Base-by-base conservation (phyloP, 2,888 invertebrate species). In the Melanchra persicariae region DNA sequence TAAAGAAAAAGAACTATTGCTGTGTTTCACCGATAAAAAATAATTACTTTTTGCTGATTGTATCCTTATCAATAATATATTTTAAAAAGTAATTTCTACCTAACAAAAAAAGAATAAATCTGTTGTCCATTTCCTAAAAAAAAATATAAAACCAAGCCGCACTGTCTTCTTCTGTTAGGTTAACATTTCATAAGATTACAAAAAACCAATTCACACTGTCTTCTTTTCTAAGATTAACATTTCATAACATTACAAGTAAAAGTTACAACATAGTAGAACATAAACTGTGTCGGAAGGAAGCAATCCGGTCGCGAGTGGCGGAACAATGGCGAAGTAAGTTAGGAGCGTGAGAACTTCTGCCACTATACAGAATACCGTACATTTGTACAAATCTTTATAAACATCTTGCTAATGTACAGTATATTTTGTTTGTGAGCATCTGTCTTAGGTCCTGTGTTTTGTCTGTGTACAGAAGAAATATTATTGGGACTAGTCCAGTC, bases 301-400 rank as follows among this genome's bases (percentile, higher is more conserved):
- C 75, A 67, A 67, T 67, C 49, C 12, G n/a, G 43, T 37, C 12
- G 30, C 2, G 37, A 59, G 58, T 61, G 54, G 43, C 58, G 9
- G 30, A 30, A 59, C 54, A 74, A 55, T 55, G 45, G 40, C 30
- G 15, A 40, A 73, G 61, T 66, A 45, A 58, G 74, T 72, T 65
- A 30, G 55, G n/a, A 62, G 30, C 57, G 47, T 24, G 17, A 19
- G 24, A 73, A 66, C 66, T 64, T 78, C 45, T 49, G 40, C 26
- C 26, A 24, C n/a, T 61, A 19, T 40, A 43, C 10, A 1, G 2
- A 51, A 34, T 8, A 40, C 10, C n/a, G n/a, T n/a, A 12, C 30
- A 30, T 34, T 7, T 4, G 6, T 17, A 30, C 51, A 57, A 8
- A 43, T 17, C 37, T 24, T 30, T 10, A 24, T 45, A 30, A 30